Evolutionary conservation across 2,113 vertebrate species (phyloP).

Genomic region (Cheilinus undulatus): DNA sequence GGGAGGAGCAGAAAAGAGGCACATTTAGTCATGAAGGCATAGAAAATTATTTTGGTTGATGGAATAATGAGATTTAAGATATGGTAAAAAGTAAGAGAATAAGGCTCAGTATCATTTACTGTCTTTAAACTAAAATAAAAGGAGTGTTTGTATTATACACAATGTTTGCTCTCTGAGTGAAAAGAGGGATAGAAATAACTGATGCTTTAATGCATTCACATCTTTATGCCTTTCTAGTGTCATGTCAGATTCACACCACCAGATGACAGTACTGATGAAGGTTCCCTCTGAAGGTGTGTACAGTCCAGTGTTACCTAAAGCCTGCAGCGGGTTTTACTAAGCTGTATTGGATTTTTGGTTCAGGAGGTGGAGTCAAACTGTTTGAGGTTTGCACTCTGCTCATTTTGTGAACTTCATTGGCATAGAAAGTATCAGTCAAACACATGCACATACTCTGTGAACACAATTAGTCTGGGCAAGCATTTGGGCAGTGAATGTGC

Average conservation of each 20-base stretch:
- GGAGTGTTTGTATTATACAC: neutral
- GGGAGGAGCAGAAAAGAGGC: neutral
- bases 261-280: conserved; percentile 84
- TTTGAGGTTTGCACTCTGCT: no score
- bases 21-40: neutral
- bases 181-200: neutral
- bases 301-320: neutral
- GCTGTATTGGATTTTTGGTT: neutral
- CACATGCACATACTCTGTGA: no score
- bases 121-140: neutral
- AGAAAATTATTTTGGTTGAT: neutral
- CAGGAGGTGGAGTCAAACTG: neutral
- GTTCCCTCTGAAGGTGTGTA: conserved; percentile 20
- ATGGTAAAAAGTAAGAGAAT: neutral
- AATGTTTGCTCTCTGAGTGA: neutral
- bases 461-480: no score
- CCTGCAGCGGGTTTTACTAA: neutral
- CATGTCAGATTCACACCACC: conserved; percentile 75
- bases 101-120: neutral
- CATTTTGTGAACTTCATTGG: no score
- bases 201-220: neutral
- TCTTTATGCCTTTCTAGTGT: conserved; percentile 53
- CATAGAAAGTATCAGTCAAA: neutral
- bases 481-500: neutral
- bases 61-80: neutral